phyloP scores from a whole-genome alignment of 2,888 invertebrate genomes.

The Chymomyza procnemis region DNA sequence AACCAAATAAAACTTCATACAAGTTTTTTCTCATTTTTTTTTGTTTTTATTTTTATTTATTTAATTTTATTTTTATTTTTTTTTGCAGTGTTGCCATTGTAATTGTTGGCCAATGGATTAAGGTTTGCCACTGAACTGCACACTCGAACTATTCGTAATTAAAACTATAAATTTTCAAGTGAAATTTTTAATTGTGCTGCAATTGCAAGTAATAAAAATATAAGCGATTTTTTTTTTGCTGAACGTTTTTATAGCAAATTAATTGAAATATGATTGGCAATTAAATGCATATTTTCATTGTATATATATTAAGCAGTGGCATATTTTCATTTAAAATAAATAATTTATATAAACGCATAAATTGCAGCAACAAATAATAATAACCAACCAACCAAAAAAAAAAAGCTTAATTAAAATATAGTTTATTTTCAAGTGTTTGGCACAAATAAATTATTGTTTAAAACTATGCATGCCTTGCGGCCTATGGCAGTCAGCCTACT shows the following conservation, averaged over 20 bases:
- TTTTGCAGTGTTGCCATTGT: conserved; percentile 32
- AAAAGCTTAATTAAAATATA: conserved; percentile 45
- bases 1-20: neutral
- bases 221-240: conserved; percentile 24
- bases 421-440: conserved; percentile 13
- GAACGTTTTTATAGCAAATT: conserved; percentile 68
- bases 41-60: too few relatives aligned
- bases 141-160: conserved; percentile 45
- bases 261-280: conserved; percentile 73
- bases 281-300: conserved; percentile 60
- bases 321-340: conserved; percentile 52
- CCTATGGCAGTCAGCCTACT: too few relatives aligned
- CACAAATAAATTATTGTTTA: neutral
- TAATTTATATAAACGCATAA: neutral
- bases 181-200: conserved; percentile 33
- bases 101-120: conserved; percentile 68
- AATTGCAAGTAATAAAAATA: conserved; percentile 46
- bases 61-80: too few relatives aligned
- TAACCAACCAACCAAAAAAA: neutral
- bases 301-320: conserved; percentile 27
- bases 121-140: conserved; percentile 31
- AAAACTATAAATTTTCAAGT: conserved; percentile 59
- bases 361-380: neutral
- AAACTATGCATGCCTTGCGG: neutral
- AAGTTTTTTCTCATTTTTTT: neutral